Conservation (phyloP, 2,888 invertebrate species). For the Coelinius sp. region DNA sequence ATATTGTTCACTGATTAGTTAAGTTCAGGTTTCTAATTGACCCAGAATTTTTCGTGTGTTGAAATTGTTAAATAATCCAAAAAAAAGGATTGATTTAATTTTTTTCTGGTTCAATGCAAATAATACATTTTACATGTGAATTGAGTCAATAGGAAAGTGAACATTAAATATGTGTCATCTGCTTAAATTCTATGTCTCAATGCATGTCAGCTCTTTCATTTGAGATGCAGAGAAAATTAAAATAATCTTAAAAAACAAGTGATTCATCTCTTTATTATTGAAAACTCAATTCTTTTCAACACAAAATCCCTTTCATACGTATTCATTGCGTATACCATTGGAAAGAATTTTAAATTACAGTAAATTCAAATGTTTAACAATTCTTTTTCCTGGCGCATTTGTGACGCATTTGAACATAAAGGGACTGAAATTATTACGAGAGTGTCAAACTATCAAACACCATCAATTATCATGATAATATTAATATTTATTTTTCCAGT, state of each 20-base stretch:
- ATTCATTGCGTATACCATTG: not conserved
- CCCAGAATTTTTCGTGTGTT: not conserved
- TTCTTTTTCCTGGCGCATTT: not conserved
- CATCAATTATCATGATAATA: not conserved
- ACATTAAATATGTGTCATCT: not conserved
- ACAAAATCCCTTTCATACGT: not conserved
- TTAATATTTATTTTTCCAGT: slow-evolving; percentile 40
- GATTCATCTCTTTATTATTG: not conserved
- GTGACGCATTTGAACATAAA: not conserved
- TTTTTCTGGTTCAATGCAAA: not conserved
- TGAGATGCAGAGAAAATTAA: not conserved
- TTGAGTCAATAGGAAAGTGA: not conserved
- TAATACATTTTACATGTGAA: not conserved
- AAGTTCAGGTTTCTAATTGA: not conserved
- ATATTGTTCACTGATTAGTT: not conserved
- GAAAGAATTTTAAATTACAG: not conserved
- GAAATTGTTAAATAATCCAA: not conserved
- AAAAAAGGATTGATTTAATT: no score
- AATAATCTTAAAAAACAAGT: not conserved
- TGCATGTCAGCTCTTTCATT: not conserved
- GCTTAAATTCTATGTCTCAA: not conserved
- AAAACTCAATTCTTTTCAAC: no score
- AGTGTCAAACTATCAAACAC: not conserved
- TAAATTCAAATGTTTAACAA: not conserved
- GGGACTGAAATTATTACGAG: not conserved